Percentiles rank a stretch among this genome's conserved stretches.
These are phyloP conservation scores for Ondatra zibethicus DNA, from an alignment of 2,113 vertebrate species.

Conservation along the genomic window DNA sequence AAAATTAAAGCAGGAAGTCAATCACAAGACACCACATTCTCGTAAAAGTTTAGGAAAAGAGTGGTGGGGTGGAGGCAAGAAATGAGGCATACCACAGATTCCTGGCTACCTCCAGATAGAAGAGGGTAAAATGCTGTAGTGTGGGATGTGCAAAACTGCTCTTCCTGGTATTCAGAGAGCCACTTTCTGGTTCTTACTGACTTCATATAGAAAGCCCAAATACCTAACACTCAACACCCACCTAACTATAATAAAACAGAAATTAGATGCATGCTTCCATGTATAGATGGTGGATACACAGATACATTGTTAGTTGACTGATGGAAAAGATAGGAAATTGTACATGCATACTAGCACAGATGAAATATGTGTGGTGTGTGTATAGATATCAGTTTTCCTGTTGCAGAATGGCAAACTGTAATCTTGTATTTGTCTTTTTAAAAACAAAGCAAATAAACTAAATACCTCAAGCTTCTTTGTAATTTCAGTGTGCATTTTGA, in stretches of 20 bases:
- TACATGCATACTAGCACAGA: fast-evolving
- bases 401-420: background rate
- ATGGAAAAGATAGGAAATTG: background rate
- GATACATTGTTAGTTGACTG: background rate
- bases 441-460: background rate
- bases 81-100: background rate
- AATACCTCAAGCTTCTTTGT: background rate
- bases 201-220: background rate
- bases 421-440: background rate
- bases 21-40: background rate
- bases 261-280: background rate
- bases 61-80: background rate
- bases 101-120: background rate
- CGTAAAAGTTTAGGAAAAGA: background rate
- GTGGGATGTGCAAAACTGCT: fast-evolving
- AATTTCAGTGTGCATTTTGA: constrained; percentile 16
- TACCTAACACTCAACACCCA: background rate
- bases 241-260: background rate
- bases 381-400: background rate
- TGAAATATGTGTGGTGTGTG: background rate
- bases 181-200: background rate
- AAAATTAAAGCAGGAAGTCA: background rate
- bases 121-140: background rate
- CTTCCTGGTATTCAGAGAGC: background rate
- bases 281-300: background rate